Evolutionary conservation across 2,113 vertebrate species (phyloP), one percentile per base, ranked within the genome.

Genomic region (Marmota flaviventris): DNA sequence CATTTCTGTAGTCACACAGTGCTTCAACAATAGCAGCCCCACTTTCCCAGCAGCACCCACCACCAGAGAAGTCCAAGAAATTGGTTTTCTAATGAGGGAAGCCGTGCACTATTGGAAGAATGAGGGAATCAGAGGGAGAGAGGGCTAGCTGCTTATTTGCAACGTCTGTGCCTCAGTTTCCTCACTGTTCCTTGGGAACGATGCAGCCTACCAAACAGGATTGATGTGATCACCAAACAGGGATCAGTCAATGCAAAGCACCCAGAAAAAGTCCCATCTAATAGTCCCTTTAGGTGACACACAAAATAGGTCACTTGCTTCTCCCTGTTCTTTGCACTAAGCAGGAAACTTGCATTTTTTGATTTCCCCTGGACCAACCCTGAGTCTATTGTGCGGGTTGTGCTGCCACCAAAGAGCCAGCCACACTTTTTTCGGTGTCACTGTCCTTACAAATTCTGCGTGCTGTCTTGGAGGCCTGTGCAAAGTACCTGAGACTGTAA

Each of bases 71-170:
- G 53, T 4, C 10, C 37, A 75, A 73, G 17, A 84, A 69, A 78
- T 29, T 78, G 22, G 12, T 70, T 96, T 94, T 89, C 86, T 77
- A 75, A 76, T 17, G 56, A 73, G 17, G 51, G 29, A 95, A n/a
- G 27, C 12, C 25, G 37, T 3, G 3, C 8, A 37, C 29, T 73
- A 2, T 13, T 48, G 7, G 56, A 96, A 87, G 29, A 72, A 77
- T 14, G 25, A 88, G n/a, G 86, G 85, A 95, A 56, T 17, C 51
- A 79, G 58, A 69, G 25, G 22, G 10, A 73, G 29, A 18, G 6
- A 42, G 32, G 42, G 8, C n/a, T n/a, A 51, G 5, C 8, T 20
- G n/a, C 8, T 73, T 86, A 37, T 61, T 63, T 34, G 65, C 42
- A 79, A 82, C 12, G 5, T 81, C 42, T 51, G 5, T 67, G n/a